Conservation (phyloP, 2,888 invertebrate genomes). For the Orthosia gothica region DNA sequence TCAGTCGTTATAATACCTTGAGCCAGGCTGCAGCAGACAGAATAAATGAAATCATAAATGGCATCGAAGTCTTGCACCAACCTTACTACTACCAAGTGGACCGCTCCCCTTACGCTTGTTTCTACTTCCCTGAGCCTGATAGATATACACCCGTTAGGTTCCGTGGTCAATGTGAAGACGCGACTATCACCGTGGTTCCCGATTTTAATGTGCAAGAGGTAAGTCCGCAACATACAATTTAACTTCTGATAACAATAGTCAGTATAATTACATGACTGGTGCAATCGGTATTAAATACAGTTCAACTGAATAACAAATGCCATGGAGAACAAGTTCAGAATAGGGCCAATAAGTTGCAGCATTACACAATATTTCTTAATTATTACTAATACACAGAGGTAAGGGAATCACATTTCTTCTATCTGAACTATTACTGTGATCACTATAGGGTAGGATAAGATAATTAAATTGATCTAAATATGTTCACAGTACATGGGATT, state of each 20-base stretch:
- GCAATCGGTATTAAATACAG: no score
- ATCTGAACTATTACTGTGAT: neutral
- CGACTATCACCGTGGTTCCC: slow-evolving; percentile 48
- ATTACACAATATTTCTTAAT: neutral
- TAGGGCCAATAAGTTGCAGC: neutral
- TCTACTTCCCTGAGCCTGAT: slow-evolving; percentile 63
- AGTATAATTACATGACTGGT: no score
- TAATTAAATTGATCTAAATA: neutral
- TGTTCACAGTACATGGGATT: slow-evolving; percentile 71
- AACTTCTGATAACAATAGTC: no score
- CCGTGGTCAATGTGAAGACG: slow-evolving; percentile 58
- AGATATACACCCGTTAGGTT: slow-evolving; percentile 45
- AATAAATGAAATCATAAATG: slow-evolving; percentile 69
- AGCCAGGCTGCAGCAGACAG: slow-evolving; percentile 59
- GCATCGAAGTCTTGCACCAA: slow-evolving; percentile 71
- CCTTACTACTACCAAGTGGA: slow-evolving; percentile 71
- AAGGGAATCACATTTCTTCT: neutral
- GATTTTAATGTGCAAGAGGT: slow-evolving; percentile 60
- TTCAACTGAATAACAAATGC: no score
- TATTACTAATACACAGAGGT: no score
- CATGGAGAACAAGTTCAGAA: neutral
- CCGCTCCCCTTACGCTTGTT: slow-evolving; percentile 68
- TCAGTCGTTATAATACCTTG: slow-evolving; percentile 74
- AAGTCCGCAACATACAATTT: slow-evolving; percentile 26
- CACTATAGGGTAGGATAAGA: neutral